Percentiles rank a stretch among this genome's conserved stretches.
These are phyloP conservation scores for Selenia dentaria DNA, from an alignment of 2,888 invertebrate species.

Conservation along the genomic window DNA sequence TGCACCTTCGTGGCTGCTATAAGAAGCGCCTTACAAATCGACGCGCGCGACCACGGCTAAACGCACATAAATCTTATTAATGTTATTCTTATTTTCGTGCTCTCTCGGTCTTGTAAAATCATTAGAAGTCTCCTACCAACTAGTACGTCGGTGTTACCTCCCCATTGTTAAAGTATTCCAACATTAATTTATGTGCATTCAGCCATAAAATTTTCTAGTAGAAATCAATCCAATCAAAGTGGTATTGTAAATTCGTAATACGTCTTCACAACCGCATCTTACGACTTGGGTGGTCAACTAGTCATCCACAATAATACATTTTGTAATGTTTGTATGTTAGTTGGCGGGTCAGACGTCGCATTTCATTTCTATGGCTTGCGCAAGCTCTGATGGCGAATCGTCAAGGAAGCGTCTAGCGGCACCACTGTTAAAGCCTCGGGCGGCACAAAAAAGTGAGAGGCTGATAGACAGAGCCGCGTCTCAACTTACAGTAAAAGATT, in stretches of 20 bases:
- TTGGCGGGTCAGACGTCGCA: constrained; percentile 70
- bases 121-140: constrained; percentile 58
- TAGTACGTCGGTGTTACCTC: constrained; percentile 30
- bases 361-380: constrained; percentile 55
- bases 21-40: constrained; percentile 77
- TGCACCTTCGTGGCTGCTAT: constrained; percentile 61
- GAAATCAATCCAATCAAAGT: constrained; percentile 65
- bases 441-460: constrained; percentile 70
- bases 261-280: constrained; percentile 48
- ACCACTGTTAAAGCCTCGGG: constrained; percentile 38
- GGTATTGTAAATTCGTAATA: constrained; percentile 63
- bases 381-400: constrained; percentile 66
- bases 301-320: constrained; percentile 48
- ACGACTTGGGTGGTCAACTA: constrained; percentile 69
- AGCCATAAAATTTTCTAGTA: constrained; percentile 54
- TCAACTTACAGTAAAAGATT: constrained; percentile 75
- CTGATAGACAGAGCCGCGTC: constrained; percentile 58
- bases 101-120: constrained; percentile 69
- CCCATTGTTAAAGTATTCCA: constrained; percentile 51
- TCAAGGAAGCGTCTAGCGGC: constrained; percentile 46
- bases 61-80: constrained; percentile 80
- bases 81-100: constrained; percentile 77
- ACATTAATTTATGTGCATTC: constrained; percentile 42
- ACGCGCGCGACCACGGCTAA: constrained; percentile 73
- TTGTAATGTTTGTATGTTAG: constrained; percentile 58